Base-by-base conservation (phyloP, 2,113 vertebrate genomes). In the Vanacampus margaritifer region DNA sequence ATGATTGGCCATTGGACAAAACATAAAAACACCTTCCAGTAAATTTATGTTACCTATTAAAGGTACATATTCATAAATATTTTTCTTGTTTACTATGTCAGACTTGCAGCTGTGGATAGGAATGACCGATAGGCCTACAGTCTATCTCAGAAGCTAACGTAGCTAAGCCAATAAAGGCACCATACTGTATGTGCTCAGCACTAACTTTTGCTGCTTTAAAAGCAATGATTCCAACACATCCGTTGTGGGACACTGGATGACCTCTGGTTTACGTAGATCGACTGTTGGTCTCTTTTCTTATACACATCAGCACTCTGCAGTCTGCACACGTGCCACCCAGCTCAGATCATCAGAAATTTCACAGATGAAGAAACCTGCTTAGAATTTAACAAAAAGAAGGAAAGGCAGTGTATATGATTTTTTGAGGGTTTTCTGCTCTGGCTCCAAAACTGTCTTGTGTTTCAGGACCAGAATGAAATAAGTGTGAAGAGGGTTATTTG, bases 311-410 rank as follows among this genome's bases (percentile, higher is more conserved):
- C 79, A 91, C 78, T 78, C 87, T 74, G 75, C 79, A 91, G 77
- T 78, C 89, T 71, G 75, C 43, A 54, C 84, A 89, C 84, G 85
- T 82, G 81, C 84, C 74, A 43, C 76, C 66, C 78, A 73, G 73
- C 84, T 82, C 84, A 83, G 86, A 89, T 91, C 87, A 90, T 89
- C 87, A 87, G 85, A 82, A 91, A 87, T 87, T 87, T 89, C 82
- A 87, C 75, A 79, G 39, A 84, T 83, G 77, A 77, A 16, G 86
- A 87, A 87, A 89, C 88, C 86, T 91, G 86, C 85, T 80, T 78
- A 58, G 87, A 90, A 90, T 90, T 88, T 74, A 81, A 81, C 88
- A 87, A 79, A 85, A 17, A 46, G 43, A 46, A 46, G 17, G 43
- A 45, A 46, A 68, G 84, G 68, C 74, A 86, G 70, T 80, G 79